Conservation (phyloP, 2,113 vertebrate genomes). For the Neolamprologus fasciatus region DNA sequence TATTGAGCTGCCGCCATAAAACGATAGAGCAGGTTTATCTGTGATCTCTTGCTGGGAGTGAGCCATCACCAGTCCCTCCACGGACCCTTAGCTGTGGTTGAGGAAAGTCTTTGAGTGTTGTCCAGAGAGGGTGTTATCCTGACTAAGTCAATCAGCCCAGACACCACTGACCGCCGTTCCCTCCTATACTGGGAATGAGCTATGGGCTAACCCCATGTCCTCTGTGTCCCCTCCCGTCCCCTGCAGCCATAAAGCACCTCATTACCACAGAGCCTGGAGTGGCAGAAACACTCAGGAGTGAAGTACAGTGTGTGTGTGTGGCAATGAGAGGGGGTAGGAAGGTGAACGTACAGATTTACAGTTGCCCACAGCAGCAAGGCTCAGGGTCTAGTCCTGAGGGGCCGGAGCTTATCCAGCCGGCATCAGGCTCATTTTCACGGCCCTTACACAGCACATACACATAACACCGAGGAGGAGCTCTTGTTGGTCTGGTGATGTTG, state of each 20-base stretch:
- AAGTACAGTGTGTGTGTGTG: not conserved
- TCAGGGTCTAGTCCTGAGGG: conserved; percentile 14
- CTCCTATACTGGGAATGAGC: conserved; percentile 20
- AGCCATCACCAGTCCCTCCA: not conserved
- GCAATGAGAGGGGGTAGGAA: not conserved
- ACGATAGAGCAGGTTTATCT: not conserved
- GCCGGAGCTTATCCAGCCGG: not conserved
- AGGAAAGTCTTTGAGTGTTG: not conserved
- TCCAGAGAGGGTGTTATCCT: not conserved
- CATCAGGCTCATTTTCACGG: not conserved
- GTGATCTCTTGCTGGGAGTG: not conserved
- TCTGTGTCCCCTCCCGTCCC: conserved; percentile 10
- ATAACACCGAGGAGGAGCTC: not conserved
- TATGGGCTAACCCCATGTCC: conserved; percentile 24
- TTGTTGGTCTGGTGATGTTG: not conserved
- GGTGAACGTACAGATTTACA: conserved; percentile 29
- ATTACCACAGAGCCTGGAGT: conserved; percentile 22
- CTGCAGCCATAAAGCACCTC: conserved; percentile 47
- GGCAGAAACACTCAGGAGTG: conserved; percentile 25
- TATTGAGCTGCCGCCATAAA: not conserved
- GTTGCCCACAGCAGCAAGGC: not conserved
- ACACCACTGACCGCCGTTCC: not conserved
- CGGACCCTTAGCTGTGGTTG: not conserved
- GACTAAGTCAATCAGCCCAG: conserved; percentile 9
- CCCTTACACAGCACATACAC: not conserved